phyloP scores from a whole-genome alignment of 2,888 invertebrate genomes.

The Atrina japonica region DNA sequence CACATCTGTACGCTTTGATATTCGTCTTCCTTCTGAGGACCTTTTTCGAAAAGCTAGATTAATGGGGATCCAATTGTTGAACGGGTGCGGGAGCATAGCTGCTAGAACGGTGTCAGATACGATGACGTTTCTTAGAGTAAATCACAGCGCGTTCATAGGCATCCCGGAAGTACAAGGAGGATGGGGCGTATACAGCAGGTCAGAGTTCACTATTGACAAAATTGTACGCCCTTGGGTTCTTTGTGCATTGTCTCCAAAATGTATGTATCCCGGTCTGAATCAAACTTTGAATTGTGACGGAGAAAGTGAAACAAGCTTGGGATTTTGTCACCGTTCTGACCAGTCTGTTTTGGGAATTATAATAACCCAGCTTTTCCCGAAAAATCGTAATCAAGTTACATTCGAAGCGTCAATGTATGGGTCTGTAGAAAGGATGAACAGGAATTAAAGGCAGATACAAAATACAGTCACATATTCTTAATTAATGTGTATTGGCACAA shows the following conservation, averaged over 20 bases:
- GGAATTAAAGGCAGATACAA: too few relatives aligned
- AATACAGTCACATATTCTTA: too few relatives aligned
- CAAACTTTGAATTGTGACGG: too few relatives aligned
- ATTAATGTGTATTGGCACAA: too few relatives aligned
- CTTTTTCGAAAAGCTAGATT: constrained; percentile 9
- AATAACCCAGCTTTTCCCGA: constrained; percentile 27
- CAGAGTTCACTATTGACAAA: constrained; percentile 25
- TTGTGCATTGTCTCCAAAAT: constrained; percentile 31
- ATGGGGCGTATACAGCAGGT: constrained; percentile 18
- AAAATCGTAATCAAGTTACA: too few relatives aligned
- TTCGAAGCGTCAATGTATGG: too few relatives aligned
- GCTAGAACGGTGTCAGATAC: constrained; percentile 23
- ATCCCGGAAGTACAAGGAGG: constrained; percentile 32
- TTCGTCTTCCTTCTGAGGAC: constrained; percentile 5
- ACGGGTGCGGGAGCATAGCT: too few relatives aligned
- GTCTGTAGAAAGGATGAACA: too few relatives aligned
- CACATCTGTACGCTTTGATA: constrained; percentile 30
- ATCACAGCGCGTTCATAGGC: constrained; percentile 13
- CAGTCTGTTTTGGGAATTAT: constrained; percentile 53
- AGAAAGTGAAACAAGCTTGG: too few relatives aligned
- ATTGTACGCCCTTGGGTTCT: constrained; percentile 33
- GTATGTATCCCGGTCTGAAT: constrained; percentile 27
- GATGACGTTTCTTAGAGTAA: constrained; percentile 22
- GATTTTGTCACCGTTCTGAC: constrained; percentile 54
- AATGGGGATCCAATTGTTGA: constrained; percentile 26